A percentile compares a stretch with the other conserved stretches of the same genome.
Evolutionary conservation across 2,797 vertebrate genomes (phyloP).

Genomic region (Alosa sapidissima): DNA sequence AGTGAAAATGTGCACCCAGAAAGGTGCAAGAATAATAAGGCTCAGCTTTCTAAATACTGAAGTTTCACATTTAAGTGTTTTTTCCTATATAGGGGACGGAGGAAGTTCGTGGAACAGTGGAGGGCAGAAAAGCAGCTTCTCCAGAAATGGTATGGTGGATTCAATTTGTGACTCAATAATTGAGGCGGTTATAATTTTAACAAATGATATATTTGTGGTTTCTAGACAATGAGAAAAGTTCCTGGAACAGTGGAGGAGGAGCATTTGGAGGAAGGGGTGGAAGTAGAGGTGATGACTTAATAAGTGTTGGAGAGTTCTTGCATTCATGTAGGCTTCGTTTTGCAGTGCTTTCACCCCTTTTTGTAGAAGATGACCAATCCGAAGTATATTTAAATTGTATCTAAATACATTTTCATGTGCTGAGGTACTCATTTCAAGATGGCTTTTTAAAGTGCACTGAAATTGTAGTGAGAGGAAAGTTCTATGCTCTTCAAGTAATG

Average conservation of each 20-base stretch:
- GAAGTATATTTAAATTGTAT: background rate
- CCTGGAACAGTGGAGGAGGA: slow-evolving; percentile 9
- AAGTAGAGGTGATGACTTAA: background rate
- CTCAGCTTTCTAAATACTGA: background rate
- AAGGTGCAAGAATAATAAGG: too few species aligned
- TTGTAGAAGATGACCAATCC: background rate
- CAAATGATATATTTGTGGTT: background rate
- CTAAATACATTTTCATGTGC: too few species aligned
- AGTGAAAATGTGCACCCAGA: too few species aligned
- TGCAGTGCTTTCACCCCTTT: background rate
- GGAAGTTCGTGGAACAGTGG: slow-evolving; percentile 32
- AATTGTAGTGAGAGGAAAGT: too few species aligned
- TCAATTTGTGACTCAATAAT: background rate
- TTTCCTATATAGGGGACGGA: slow-evolving; percentile 14
- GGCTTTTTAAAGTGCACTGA: too few species aligned
- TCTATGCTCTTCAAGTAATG: too few species aligned
- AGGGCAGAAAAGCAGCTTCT: slow-evolving; percentile 21
- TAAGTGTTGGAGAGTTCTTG: background rate
- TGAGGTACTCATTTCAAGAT: too few species aligned
- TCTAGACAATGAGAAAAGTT: background rate
- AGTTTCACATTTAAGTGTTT: background rate
- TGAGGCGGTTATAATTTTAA: background rate
- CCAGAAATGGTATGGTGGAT: background rate
- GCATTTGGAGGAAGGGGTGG: slow-evolving; percentile 9
- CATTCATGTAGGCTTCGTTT: too few species aligned